phyloP scores from a whole-genome alignment of 2,888 invertebrate species.

The Catocala fraxini region DNA sequence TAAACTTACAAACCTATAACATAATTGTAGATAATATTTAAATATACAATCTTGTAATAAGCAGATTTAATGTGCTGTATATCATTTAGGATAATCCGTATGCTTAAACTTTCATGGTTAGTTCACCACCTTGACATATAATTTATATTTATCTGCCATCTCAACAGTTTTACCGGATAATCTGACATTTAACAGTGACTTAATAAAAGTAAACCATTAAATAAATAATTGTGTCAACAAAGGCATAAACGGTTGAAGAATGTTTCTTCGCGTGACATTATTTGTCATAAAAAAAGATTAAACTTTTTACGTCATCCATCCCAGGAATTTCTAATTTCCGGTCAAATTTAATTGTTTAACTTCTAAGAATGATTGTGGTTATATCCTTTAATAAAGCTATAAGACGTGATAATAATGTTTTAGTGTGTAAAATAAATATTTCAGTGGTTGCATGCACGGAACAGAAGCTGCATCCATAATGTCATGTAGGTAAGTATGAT shows the following conservation, averaged over 20 bases:
- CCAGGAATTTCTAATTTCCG: slow-evolving; percentile 80
- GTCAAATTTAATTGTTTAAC: slow-evolving; percentile 55
- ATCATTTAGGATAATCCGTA: not conserved
- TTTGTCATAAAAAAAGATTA: slow-evolving; percentile 53
- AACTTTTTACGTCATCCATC: slow-evolving; percentile 51
- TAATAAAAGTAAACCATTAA: slow-evolving; percentile 36
- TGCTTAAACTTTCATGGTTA: not conserved
- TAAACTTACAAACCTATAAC: too few species aligned
- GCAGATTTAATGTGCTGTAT: not conserved
- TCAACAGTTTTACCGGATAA: slow-evolving; percentile 26
- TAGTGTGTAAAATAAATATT: not conserved
- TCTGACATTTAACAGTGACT: slow-evolving; percentile 27
- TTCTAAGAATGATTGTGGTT: slow-evolving; percentile 55
- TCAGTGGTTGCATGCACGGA: too few species aligned
- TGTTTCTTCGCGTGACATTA: slow-evolving; percentile 51
- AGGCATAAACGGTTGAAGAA: slow-evolving; percentile 40
- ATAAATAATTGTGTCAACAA: slow-evolving; percentile 47
- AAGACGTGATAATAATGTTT: not conserved
- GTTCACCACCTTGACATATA: slow-evolving; percentile 2
- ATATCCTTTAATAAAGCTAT: slow-evolving; percentile 19
- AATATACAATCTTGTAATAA: too few species aligned
- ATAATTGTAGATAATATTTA: too few species aligned
- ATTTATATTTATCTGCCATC: slow-evolving; percentile 7
- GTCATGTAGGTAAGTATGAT: too few species aligned
- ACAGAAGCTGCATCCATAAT: too few species aligned